Conservation (phyloP, 2,888 invertebrate genomes). For the Exephanes ischioxanthus region DNA sequence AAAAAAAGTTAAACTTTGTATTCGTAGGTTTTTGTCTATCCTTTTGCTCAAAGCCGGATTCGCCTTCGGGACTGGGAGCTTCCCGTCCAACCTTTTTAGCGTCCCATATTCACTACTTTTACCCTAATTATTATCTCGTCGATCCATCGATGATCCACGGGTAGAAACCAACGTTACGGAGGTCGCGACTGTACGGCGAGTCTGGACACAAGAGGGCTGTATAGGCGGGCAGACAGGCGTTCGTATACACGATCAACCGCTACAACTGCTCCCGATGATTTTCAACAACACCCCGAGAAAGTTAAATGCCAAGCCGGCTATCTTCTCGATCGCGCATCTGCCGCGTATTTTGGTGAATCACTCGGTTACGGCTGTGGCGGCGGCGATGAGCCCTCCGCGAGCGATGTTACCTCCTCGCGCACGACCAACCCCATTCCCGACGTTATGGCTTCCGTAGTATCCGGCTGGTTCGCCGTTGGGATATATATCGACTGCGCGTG, state of each 20-base stretch:
- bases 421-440: constrained; percentile 71
- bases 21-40: neutral
- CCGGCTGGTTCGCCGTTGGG: constrained; percentile 79
- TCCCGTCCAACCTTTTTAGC: neutral
- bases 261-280: constrained; percentile 53
- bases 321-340: constrained; percentile 84
- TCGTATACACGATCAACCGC: constrained; percentile 33
- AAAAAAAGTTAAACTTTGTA: too few species aligned
- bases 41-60: neutral
- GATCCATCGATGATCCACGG: neutral
- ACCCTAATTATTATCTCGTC: constrained; percentile 2
- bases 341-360: constrained; percentile 83
- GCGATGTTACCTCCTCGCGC: constrained; percentile 49
- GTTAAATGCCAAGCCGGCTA: constrained; percentile 75
- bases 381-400: constrained; percentile 36
- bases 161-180: neutral
- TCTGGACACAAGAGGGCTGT: neutral
- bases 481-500: constrained; percentile 78
- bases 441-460: constrained; percentile 81
- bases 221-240: constrained; percentile 13
- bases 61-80: neutral
- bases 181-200: neutral
- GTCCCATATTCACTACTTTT: neutral
- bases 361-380: constrained; percentile 70
- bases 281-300: constrained; percentile 63